Percentiles rank a stretch among this genome's conserved stretches.
phyloP scores from a whole-genome alignment of 2,888 invertebrate species.

The Dilophus febrilis region DNA sequence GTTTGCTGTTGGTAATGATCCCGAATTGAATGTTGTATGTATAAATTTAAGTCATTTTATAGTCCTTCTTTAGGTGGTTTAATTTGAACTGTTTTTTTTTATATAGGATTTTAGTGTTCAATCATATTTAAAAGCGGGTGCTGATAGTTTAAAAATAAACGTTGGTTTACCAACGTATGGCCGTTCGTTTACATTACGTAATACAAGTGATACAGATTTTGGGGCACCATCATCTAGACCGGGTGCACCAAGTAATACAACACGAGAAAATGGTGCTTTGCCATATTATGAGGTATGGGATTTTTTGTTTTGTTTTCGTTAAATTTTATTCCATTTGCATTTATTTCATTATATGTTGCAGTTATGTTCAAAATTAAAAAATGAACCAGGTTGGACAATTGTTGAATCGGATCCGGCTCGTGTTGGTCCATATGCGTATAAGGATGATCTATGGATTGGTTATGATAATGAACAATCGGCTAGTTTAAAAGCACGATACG shows the following conservation, averaged over 20 bases:
- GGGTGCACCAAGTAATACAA: conserved; percentile 78
- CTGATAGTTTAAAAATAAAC: conserved; percentile 61
- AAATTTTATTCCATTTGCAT: conserved; percentile 8
- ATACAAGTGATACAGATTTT: conserved; percentile 67
- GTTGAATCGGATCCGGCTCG: conserved; percentile 62
- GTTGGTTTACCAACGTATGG: conserved; percentile 83
- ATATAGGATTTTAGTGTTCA: conserved; percentile 68
- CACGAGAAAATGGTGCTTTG: conserved; percentile 80
- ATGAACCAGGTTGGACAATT: conserved; percentile 50
- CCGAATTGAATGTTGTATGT: conserved; percentile 76
- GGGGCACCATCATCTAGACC: conserved; percentile 81
- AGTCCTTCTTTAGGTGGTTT: too few species aligned
- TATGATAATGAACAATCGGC: conserved; percentile 79
- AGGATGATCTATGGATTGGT: conserved; percentile 83
- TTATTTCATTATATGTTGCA: too few species aligned
- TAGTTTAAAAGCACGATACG: conserved; percentile 66
- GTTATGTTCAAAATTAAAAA: neutral
- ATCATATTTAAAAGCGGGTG: conserved; percentile 63
- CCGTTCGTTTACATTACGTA: conserved; percentile 74
- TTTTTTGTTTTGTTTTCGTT: too few species aligned
- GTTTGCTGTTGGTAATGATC: conserved; percentile 60
- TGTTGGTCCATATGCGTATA: conserved; percentile 80
- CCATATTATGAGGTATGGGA: conserved; percentile 72
- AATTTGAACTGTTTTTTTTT: neutral
- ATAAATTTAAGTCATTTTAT: neutral